A percentile compares a stretch with the other conserved stretches of the same genome.
Conservation (phyloP, 1,140 invertebrate genomes). For the Tetragnatha versicolor region DNA sequence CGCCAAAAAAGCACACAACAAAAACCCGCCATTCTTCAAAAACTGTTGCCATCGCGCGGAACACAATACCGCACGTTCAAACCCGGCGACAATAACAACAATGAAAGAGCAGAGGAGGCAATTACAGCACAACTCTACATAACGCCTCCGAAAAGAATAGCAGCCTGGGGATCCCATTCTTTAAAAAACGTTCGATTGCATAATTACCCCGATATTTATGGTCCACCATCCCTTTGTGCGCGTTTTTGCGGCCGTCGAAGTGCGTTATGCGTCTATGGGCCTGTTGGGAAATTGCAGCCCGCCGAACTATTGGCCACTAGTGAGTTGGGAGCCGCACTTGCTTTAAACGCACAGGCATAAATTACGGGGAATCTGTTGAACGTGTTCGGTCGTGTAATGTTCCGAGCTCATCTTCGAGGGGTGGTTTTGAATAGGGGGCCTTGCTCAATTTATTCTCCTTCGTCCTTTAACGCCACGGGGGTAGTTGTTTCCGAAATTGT, state of each 20-base stretch:
- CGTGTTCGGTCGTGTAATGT: no score
- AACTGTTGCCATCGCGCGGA: conserved; percentile 25
- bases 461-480: no score
- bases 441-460: no score
- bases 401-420: no score
- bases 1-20: neutral
- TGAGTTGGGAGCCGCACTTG: no score
- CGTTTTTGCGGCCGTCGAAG: conserved; percentile 30
- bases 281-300: conserved; percentile 28
- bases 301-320: no score
- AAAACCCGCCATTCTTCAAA: conserved; percentile 23
- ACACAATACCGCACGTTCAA: conserved; percentile 10
- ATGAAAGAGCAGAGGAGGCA: conserved; percentile 5
- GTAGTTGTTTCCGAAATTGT: no score
- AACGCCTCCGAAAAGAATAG: conserved; percentile 43
- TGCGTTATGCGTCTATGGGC: conserved; percentile 38
- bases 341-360: no score
- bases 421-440: no score
- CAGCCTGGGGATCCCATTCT: conserved; percentile 47
- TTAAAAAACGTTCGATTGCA: conserved; percentile 39
- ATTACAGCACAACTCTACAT: conserved; percentile 36
- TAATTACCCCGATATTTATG: conserved; percentile 47
- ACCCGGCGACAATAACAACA: conserved; percentile 30
- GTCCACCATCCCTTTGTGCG: conserved; percentile 8
- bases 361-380: no score